phyloP scores from a whole-genome alignment of 2,113 vertebrate species.

The Quiscalus mexicanus region DNA sequence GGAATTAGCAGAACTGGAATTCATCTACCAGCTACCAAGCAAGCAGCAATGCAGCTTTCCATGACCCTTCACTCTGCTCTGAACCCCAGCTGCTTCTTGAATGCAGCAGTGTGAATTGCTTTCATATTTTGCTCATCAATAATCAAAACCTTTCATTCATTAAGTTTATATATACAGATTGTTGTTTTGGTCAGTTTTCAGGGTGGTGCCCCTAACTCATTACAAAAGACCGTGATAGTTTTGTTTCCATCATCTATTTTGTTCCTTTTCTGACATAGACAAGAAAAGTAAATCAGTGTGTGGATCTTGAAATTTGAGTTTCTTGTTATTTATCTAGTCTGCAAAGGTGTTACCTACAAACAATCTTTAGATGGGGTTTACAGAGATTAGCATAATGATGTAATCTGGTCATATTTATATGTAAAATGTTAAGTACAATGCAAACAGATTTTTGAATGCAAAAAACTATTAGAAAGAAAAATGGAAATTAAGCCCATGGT shows the following conservation, averaged over 20 bases:
- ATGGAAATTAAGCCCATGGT: neutral
- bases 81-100: neutral
- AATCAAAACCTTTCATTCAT: neutral
- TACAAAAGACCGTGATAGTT: neutral
- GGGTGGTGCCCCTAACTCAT: neutral
- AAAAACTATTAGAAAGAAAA: neutral
- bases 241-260: neutral
- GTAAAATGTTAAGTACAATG: neutral
- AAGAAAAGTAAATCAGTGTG: rapidly evolving
- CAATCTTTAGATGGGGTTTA: neutral
- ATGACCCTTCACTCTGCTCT: neutral
- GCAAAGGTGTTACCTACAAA: neutral
- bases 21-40: conserved; percentile 30
- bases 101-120: neutral
- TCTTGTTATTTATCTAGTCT: neutral
- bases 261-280: neutral
- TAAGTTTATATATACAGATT: neutral
- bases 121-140: neutral
- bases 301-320: neutral
- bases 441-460: neutral
- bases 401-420: neutral
- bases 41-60: neutral
- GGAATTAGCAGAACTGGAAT: conserved; percentile 26
- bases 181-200: neutral
- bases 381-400: neutral